Evolutionary conservation across 2,888 invertebrate species (phyloP).

Genomic region (Drosophila tripunctata): DNA sequence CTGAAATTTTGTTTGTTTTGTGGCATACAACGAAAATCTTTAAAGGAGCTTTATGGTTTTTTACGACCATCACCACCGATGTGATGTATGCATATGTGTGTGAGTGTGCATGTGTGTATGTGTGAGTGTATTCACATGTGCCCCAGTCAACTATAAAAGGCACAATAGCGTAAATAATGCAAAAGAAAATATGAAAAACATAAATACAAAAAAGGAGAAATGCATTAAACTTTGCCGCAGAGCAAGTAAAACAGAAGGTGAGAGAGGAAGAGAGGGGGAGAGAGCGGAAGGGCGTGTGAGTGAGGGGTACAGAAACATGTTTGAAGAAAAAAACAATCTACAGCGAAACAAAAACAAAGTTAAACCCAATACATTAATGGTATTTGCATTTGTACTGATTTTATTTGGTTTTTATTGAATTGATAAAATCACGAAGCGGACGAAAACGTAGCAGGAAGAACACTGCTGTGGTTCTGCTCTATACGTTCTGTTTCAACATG

Average conservation of each 20-base stretch:
- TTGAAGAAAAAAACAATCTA: slow-evolving; percentile 49
- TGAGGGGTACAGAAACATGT: neutral
- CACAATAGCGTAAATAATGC: slow-evolving; percentile 63
- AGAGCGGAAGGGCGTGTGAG: neutral
- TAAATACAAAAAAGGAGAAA: slow-evolving; percentile 57
- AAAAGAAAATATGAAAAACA: slow-evolving; percentile 60
- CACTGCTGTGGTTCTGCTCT: slow-evolving; percentile 41
- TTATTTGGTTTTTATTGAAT: slow-evolving; percentile 83
- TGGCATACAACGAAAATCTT: neutral
- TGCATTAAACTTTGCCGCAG: slow-evolving; percentile 46
- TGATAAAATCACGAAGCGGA: slow-evolving; percentile 79
- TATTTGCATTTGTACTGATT: slow-evolving; percentile 83
- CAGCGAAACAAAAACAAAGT: slow-evolving; percentile 71
- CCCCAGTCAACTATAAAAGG: slow-evolving; percentile 67
- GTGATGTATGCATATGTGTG: too few species aligned
- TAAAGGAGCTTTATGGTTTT: slow-evolving; percentile 22
- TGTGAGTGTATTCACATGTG: slow-evolving; percentile 44
- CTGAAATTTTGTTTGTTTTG: neutral
- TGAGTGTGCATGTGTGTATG: too few species aligned
- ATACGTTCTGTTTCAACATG: slow-evolving; percentile 35
- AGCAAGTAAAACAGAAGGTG: neutral
- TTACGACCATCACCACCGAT: neutral
- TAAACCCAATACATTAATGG: slow-evolving; percentile 81
- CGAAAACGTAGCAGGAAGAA: slow-evolving; percentile 38
- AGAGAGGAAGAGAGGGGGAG: neutral